Evolutionary conservation across 2,888 invertebrate species (phyloP), one percentile per base, ranked within the genome.

Genomic region (Spisula subtruncata): DNA sequence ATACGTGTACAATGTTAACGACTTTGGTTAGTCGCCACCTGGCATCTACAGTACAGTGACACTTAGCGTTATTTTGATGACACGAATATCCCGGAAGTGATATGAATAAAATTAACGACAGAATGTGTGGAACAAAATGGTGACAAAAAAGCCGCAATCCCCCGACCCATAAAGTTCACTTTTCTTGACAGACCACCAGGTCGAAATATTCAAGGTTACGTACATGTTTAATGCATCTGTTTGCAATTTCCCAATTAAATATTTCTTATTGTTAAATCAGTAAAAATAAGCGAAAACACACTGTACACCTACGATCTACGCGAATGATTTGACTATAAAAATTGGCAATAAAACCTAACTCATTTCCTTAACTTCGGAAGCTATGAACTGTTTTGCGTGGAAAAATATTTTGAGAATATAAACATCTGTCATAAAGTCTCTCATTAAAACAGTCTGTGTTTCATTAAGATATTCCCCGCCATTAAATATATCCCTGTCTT

Each of bases 371-470:
- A 32, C 32, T 75, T 75, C 35, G 14, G 60, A 66, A 66, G 60
- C 60, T n/a, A 20, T 60, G n/a, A 60, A n/a, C 60, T 20, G 14
- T 60, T 60, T 60, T 75, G 29, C 16, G 16, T 75, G 75, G 75
- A 32, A 60, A 32, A 16, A 75, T 32, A 35, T 75, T 32, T 75
- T 16, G 32, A 16, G 14, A 35, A 75, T 35, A 75, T 32, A 75
- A 75, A 75, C 75, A 75, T 75, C 75, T 75, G 75, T 75, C 75
- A 75, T 75, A 75, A 35, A 35, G 18, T 25, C 16, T 32, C 75
- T 35, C 29, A 75, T 75, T 75, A 75, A 75, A 75, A 75, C 75
- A 75, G 25, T 32, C 75, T 75, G 75, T 75, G 16, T 35, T 75
- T 75, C 18, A 75, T 75, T 75, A 75, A 75, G 35, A 35, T 32